Conservation (phyloP, 2,888 invertebrate genomes). For the Scelioninae gen. 1 region DNA sequence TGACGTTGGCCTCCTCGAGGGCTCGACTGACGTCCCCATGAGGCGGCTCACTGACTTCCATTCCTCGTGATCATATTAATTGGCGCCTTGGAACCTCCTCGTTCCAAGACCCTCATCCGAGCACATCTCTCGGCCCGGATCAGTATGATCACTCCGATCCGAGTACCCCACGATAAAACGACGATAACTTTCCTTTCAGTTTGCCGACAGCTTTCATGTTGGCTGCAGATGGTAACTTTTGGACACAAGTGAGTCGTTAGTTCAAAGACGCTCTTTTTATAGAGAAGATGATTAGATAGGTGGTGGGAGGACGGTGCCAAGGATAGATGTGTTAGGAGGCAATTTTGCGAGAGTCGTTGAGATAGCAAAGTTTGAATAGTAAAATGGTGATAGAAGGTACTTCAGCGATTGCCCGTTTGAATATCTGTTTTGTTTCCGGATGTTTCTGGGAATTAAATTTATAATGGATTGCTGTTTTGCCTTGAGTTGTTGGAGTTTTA, state of each 20-base stretch:
- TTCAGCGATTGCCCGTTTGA: background rate
- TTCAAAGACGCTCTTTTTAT: slow-evolving; percentile 18
- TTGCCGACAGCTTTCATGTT: slow-evolving; percentile 62
- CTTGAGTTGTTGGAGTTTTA: background rate
- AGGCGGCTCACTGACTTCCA: slow-evolving; percentile 78
- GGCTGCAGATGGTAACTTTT: slow-evolving; percentile 41
- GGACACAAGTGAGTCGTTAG: slow-evolving; percentile 32
- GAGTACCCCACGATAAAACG: slow-evolving; percentile 1
- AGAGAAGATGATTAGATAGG: background rate
- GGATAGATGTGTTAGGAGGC: slow-evolving; percentile 2
- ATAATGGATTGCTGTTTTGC: background rate
- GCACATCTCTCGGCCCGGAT: background rate
- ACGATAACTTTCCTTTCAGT: slow-evolving; percentile 34
- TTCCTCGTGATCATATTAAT: slow-evolving; percentile 73
- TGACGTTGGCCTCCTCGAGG: slow-evolving; percentile 63
- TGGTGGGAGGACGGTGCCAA: background rate
- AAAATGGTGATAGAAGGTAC: slow-evolving; percentile 2
- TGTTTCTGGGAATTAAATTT: slow-evolving; percentile 8
- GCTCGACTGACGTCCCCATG: slow-evolving; percentile 74
- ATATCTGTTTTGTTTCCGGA: background rate
- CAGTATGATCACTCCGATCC: slow-evolving; percentile 21
- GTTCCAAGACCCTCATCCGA: background rate
- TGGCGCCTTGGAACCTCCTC: background rate
- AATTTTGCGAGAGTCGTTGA: slow-evolving; percentile 5
- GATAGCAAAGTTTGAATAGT: slow-evolving; percentile 32